These are phyloP conservation scores for Abrostola triplasia DNA, from an alignment of 2,888 invertebrate species.

Conservation along the genomic window DNA sequence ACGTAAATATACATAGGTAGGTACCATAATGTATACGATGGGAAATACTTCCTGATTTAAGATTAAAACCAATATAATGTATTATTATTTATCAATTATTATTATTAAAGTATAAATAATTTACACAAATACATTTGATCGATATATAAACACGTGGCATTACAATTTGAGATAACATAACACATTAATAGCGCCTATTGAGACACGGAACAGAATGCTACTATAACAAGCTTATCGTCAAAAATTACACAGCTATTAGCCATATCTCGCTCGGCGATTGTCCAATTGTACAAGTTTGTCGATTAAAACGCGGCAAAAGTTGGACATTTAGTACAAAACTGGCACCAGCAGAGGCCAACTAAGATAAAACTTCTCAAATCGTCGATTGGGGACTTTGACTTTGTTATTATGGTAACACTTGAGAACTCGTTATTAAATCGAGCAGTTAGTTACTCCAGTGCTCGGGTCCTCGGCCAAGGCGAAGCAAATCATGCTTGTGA, in stretches of 20 bases:
- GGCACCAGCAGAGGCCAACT: conserved; percentile 62
- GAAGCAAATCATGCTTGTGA: conserved; percentile 71
- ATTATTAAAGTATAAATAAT: too few species aligned
- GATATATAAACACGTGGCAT: conserved; percentile 20
- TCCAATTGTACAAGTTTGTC: conserved; percentile 76
- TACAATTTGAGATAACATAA: conserved; percentile 41
- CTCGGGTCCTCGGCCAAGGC: conserved; percentile 70
- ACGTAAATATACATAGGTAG: too few species aligned
- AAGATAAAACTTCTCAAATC: conserved; percentile 72
- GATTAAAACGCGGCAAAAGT: conserved; percentile 74
- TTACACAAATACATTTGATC: conserved; percentile 11
- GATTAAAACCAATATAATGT: too few species aligned
- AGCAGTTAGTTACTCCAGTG: conserved; percentile 68
- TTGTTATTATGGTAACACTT: conserved; percentile 19
- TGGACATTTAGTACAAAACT: conserved; percentile 66
- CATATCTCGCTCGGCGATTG: conserved; percentile 70
- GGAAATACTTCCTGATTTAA: too few species aligned
- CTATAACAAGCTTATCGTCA: conserved; percentile 65
- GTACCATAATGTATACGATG: too few species aligned
- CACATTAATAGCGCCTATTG: conserved; percentile 46
- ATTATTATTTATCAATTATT: too few species aligned
- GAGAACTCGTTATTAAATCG: conserved; percentile 43
- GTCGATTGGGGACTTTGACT: conserved; percentile 50
- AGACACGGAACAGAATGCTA: conserved; percentile 44
- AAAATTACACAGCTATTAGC: conserved; percentile 70